Evolutionary conservation across 2,113 vertebrate genomes (phyloP), one percentile per base, ranked within the genome.

Genomic region (Oncorhynchus nerka): DNA sequence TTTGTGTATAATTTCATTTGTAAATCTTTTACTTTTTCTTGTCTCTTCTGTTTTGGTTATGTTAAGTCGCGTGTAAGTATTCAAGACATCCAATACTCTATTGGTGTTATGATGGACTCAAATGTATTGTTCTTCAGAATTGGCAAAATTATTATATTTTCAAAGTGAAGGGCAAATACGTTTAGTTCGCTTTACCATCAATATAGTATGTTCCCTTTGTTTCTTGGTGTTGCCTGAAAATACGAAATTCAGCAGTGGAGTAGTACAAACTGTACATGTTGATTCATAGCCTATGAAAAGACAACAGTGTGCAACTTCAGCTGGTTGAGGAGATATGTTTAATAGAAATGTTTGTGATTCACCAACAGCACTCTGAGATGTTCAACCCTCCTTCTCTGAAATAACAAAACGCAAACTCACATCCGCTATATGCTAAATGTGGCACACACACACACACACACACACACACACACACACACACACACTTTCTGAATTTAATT

Each of bases 61-160:
- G 69, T 75, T 77, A 76, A 79, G 79, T 84, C 74, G 51, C 26
- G 39, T 78, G 71, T 71, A 81, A 83, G 80, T 70, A 61, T 72
- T 70, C 34, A 55, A 55, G 51, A 55, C n/a, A 24, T 62, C 3
- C 59, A 61, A 15, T 51, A 51, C 12, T 51, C 49, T 61, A 15
- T 61, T 20, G 59, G 19, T 62, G 19, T 22, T 22, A 22, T n/a
- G 59, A 26, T 45, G 20, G n/a, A 67, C 22, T 66, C 51, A 76
- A n/a, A 76, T 67, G 79, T 73, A 30, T 61, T 55, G 5, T 8
- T 39, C 39, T 39, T 39, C 39, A 9, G 24, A 39, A 19, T 61
- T 61, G 59, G 59, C 20, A n/a, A 62, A 62, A 16, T 16, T 5
- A n/a, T 22, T 62, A 45, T 45, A 45, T 45, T 45, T 45, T 45